Evolutionary conservation across 2,888 invertebrate genomes (phyloP).

Genomic region (Neoitamus cyanurus): DNA sequence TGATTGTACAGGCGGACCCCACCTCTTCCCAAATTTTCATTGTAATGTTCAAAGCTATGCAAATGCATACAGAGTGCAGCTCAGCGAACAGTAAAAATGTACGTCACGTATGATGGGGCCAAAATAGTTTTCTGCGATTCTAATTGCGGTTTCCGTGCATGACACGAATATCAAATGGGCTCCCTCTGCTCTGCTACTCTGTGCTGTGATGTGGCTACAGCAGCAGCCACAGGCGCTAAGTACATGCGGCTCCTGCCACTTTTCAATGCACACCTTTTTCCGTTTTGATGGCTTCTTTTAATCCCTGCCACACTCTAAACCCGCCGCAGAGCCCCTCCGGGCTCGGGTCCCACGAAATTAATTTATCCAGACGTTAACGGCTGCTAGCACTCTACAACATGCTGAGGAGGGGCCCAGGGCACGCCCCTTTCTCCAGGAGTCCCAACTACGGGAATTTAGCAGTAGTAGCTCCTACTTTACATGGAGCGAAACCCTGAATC

Average conservation of each 20-base stretch:
- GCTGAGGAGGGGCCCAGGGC: neutral
- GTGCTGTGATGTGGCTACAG: neutral
- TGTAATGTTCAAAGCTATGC: conserved; percentile 30
- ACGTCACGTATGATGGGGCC: conserved; percentile 25
- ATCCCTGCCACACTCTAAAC: neutral
- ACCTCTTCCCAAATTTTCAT: neutral
- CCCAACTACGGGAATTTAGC: neutral
- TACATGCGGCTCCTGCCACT: neutral
- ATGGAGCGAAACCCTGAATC: neutral
- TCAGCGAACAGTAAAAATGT: conserved; percentile 27
- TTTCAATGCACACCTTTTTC: conserved; percentile 1
- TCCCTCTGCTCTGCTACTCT: neutral
- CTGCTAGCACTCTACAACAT: neutral
- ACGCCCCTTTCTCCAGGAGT: neutral
- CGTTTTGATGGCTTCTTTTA: neutral
- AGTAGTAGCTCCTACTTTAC: neutral
- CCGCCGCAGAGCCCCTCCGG: neutral
- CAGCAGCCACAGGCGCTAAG: neutral
- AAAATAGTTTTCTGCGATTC: conserved; percentile 37
- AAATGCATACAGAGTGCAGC: conserved; percentile 11
- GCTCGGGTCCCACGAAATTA: neutral
- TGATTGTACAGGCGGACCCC: neutral
- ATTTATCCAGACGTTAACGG: conserved; percentile 17
- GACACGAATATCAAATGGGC: conserved; percentile 20
- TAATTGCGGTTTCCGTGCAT: conserved; percentile 28